Evolutionary conservation across 2,797 vertebrate genomes (phyloP).

Genomic region (Sparidentex hasta): DNA sequence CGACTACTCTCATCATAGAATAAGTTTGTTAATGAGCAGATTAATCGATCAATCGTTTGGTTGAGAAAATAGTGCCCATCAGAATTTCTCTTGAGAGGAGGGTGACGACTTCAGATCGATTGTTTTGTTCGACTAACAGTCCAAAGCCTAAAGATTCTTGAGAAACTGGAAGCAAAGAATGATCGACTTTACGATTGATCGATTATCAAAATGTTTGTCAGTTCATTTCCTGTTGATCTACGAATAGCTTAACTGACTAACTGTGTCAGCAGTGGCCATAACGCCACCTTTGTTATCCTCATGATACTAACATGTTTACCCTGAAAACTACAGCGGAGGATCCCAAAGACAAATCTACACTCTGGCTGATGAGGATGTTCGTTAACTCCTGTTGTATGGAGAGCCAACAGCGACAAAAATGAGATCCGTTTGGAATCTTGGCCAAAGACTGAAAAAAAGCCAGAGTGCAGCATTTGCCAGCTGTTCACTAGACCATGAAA

Average conservation of each 20-base stretch:
- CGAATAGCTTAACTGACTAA: not conserved
- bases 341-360: constrained; percentile 10
- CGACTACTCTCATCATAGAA: not conserved
- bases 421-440: not conserved
- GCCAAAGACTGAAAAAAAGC: not conserved
- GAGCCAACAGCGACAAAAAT: not conserved
- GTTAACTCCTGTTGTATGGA: constrained; percentile 1
- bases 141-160: not conserved
- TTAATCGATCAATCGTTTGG: constrained; percentile 29
- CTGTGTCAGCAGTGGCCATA: not conserved
- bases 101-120: not conserved
- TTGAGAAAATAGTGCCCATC: not conserved
- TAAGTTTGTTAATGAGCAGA: not conserved
- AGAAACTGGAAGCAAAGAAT: constrained; percentile 3
- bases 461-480: not conserved
- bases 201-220: not conserved
- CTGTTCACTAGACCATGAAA: not conserved
- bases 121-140: not conserved
- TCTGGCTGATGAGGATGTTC: not conserved
- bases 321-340: not conserved
- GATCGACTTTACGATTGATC: constrained; percentile 24
- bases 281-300: not conserved
- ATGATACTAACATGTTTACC: not conserved
- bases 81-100: not conserved
- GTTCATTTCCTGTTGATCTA: not conserved